Evolutionary conservation across 2,888 invertebrate species (phyloP).

Genomic region (Nasonovia ribisnigri): DNA sequence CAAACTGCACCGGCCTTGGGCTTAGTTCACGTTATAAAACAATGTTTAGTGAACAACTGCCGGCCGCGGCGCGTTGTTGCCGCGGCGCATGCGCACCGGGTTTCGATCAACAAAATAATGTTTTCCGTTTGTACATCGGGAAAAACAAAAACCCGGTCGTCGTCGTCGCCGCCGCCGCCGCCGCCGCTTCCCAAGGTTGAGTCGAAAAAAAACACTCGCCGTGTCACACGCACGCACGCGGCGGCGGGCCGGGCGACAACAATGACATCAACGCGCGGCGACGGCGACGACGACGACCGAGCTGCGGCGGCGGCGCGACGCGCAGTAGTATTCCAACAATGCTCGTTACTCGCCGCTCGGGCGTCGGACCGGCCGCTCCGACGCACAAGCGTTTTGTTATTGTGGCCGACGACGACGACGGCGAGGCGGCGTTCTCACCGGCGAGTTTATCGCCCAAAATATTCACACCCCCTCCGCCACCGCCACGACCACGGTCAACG

Average conservation of each 20-base stretch:
- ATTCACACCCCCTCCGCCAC: not conserved
- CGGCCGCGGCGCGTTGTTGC: conserved; percentile 63
- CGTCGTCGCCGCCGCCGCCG: conserved; percentile 23
- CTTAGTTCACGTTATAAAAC: conserved; percentile 64
- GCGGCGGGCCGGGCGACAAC: conserved; percentile 51
- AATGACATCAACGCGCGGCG: conserved; percentile 49
- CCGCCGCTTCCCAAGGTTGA: conserved; percentile 55
- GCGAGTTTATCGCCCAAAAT: not conserved
- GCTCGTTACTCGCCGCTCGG: not conserved
- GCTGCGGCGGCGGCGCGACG: conserved; percentile 3
- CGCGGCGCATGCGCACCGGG: conserved; percentile 61
- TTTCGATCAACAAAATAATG: conserved; percentile 65
- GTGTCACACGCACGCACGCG: conserved; percentile 28
- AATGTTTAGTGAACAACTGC: conserved; percentile 65
- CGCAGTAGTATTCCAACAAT: conserved; percentile 16
- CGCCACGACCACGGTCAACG: conserved; percentile 50
- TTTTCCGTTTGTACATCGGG: conserved; percentile 61
- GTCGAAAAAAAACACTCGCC: conserved; percentile 49
- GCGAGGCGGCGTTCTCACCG: conserved; percentile 47
- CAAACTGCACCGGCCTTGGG: conserved; percentile 63
- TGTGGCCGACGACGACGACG: not conserved
- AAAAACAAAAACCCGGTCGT: conserved; percentile 60
- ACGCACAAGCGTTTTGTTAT: not conserved
- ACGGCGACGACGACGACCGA: conserved; percentile 38
- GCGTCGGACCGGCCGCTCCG: not conserved